Percentiles rank a stretch among this genome's conserved stretches.
phyloP scores from a whole-genome alignment of 92 coral and sea anemone genomes.

The Parazoanthus swiftii region DNA sequence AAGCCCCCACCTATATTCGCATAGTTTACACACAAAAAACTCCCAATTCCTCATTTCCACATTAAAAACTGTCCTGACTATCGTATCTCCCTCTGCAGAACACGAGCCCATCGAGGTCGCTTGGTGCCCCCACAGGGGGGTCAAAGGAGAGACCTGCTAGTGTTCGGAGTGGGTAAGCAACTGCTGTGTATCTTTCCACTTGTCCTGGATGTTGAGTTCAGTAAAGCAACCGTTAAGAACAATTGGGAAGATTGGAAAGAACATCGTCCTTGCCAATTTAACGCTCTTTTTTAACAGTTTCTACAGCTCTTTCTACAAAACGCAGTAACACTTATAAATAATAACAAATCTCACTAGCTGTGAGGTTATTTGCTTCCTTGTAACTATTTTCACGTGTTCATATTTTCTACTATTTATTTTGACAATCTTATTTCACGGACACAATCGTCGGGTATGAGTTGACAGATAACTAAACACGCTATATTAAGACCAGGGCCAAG shows the following conservation, averaged over 20 bases:
- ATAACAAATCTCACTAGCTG: background rate
- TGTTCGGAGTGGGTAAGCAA: conserved; percentile 93
- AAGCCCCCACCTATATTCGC: too few relatives aligned
- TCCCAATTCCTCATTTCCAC: background rate
- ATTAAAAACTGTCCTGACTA: background rate
- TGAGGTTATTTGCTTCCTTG: background rate
- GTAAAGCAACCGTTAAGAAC: background rate
- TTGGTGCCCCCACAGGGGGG: conserved; percentile 77
- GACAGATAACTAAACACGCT: too few relatives aligned
- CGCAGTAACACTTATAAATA: too few relatives aligned
- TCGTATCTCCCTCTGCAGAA: conserved; percentile 31
- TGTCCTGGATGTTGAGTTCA: background rate
- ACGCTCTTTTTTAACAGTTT: too few relatives aligned
- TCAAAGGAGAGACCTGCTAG: conserved; percentile 81
- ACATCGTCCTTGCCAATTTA: background rate
- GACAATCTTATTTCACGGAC: too few relatives aligned
- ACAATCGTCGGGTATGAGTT: background rate
- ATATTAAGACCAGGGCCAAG: too few relatives aligned
- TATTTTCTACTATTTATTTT: too few relatives aligned
- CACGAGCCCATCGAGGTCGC: conserved; percentile 81
- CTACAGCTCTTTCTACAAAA: too few relatives aligned
- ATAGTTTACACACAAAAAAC: too few relatives aligned
- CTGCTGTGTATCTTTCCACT: background rate
- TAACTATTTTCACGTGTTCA: background rate
- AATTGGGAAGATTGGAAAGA: background rate